Percentiles rank a stretch among this genome's conserved stretches.
These are phyloP conservation scores for Cottus gobio DNA, from an alignment of 2,113 vertebrate genomes.

Conservation along the genomic window DNA sequence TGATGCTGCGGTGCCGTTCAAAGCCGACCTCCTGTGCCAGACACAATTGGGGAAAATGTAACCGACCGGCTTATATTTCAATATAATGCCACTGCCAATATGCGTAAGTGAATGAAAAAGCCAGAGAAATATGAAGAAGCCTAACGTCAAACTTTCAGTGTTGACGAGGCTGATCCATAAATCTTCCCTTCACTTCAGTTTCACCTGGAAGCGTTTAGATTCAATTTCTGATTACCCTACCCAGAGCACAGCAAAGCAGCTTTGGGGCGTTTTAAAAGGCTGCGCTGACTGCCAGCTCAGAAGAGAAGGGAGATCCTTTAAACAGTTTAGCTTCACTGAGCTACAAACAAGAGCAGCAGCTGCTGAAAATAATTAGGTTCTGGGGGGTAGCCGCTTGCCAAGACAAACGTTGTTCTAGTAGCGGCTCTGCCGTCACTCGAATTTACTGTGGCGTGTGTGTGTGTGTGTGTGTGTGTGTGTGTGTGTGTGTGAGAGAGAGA, in stretches of 20 bases:
- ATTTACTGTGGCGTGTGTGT: constrained; percentile 49
- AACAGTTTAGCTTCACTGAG: constrained; percentile 71
- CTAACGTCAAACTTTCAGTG: constrained; percentile 10
- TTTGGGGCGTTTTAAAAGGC: constrained; percentile 31
- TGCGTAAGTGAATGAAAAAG: constrained; percentile 16
- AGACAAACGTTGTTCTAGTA: constrained; percentile 83
- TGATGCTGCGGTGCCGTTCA: constrained; percentile 36
- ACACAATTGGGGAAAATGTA: constrained; percentile 36
- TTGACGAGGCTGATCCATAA: constrained; percentile 42
- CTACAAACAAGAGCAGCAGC: constrained; percentile 81
- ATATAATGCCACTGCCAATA: constrained; percentile 5
- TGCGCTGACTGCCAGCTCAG: constrained; percentile 43
- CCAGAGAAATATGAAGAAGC: constrained; percentile 22
- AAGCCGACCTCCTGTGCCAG: constrained; percentile 38
- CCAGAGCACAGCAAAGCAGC: constrained; percentile 44
- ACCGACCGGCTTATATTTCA: constrained; percentile 40
- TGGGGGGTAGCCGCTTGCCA: constrained; percentile 69
- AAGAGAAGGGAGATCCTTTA: constrained; percentile 67
- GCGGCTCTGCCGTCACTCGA: constrained; percentile 66
- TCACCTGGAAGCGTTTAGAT: constrained; percentile 38
- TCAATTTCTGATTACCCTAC: constrained; percentile 52
- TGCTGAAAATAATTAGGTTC: constrained; percentile 81
- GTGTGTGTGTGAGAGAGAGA: neutral
- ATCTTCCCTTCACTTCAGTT: constrained; percentile 43
- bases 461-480: constrained; percentile 19